Evolutionary conservation across 2,888 invertebrate genomes (phyloP), one percentile per base, ranked within the genome.

Genomic region (Eretmocerus hayati): DNA sequence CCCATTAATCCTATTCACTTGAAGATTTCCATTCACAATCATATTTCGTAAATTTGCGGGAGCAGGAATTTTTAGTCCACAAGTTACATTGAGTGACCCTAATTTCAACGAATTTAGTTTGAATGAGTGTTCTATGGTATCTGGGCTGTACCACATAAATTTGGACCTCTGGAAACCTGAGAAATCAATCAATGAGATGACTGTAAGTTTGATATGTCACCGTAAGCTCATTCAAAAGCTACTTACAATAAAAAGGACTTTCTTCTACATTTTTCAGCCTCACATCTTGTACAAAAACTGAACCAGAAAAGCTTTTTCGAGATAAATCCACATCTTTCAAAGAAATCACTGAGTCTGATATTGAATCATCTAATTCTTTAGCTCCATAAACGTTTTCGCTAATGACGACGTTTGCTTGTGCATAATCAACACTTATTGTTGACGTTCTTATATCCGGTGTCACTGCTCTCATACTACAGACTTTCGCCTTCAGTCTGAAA

Each of bases 1-100:
- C 26, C 62, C 55, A 54, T 75, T 76, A 23, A 77, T 66, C 2
- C 59, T 64, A n/a, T 71, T 70, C 9, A 74, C 59, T 41, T 59
- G 56, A 19, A 66, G 59, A 40, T 70, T 64, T 37, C 67, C 67
- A 41, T 60, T 58, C 11, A 72, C 60, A 2, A 60, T 60, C 9
- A 75, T 51, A 41, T 62, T 64, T 36, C 48, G 52, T 5, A 62
- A 50, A 48, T 46, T 40, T 3, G 13, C 22, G 3, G 60, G 61
- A 15, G 60, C 44, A 9, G 58, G 41, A 4, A 54, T 26, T 9
- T 51, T 46, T 0, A 66, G 55, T 16, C 48, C 50, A 9, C 31
- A 18, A 4, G 55, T 38, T 0, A 50, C 44, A 11, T 36, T 38
- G 6, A 67, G 48, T 42, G 44, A 37, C 2, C 50, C 33, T 13